Evolutionary conservation across 2,888 invertebrate species (phyloP).

Genomic region (Rhamnusium bicolor): DNA sequence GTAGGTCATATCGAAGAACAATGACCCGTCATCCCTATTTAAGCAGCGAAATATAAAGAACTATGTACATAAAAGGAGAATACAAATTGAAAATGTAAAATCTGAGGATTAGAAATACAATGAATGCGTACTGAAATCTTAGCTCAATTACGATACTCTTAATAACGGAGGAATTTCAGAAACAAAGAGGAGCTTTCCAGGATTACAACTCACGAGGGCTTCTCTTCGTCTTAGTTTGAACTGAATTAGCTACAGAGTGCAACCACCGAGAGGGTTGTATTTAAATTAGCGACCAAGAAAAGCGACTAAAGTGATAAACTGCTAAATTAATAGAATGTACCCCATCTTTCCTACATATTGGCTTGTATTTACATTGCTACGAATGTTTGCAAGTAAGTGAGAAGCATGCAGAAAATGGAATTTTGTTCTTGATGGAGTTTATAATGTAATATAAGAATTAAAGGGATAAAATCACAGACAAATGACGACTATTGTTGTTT

Average conservation of each 20-base stretch:
- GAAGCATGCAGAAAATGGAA: not conserved
- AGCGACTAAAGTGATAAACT: conserved; percentile 66
- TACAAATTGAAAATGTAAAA: conserved; percentile 58
- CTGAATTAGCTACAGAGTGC: conserved; percentile 56
- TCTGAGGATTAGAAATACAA: conserved; percentile 57
- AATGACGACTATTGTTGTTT: no score
- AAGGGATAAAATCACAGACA: no score
- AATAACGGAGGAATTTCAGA: conserved; percentile 61
- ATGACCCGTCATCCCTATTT: not conserved
- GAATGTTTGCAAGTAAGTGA: not conserved
- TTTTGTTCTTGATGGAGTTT: not conserved
- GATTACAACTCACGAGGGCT: conserved; percentile 61
- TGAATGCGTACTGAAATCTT: conserved; percentile 57
- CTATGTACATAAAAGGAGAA: conserved; percentile 33
- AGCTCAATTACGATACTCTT: conserved; percentile 62
- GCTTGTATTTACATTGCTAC: conserved; percentile 12
- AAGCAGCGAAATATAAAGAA: conserved; percentile 15
- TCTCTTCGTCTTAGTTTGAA: conserved; percentile 44
- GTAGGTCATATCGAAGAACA: conserved; percentile 16
- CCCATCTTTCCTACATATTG: conserved; percentile 37
- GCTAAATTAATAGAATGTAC: conserved; percentile 64
- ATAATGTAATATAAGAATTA: no score
- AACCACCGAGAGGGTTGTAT: conserved; percentile 60
- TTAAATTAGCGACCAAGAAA: conserved; percentile 65
- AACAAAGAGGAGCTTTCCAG: conserved; percentile 61